Evolutionary conservation across 1,140 invertebrate species (phyloP), one percentile per base, ranked within the genome.

Genomic region (Nymphalis io): DNA sequence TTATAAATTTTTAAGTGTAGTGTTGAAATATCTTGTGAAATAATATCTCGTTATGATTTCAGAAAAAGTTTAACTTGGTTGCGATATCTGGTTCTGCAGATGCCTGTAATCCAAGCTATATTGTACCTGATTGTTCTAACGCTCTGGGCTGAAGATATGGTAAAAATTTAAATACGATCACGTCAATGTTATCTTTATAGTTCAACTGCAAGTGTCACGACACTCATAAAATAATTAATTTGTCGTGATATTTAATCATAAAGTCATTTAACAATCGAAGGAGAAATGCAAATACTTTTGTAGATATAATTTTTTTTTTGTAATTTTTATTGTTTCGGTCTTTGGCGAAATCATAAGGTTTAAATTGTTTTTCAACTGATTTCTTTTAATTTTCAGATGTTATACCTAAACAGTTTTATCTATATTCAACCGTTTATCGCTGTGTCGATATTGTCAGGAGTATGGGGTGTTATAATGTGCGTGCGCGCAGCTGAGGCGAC

Each of bases 71-170:
- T 94, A 59, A 78, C 76, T 67, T 85, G 87, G 68, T 76, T 95
- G 23, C 83, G 93, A 64, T 84, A 93, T 61, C 76, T 94, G 59
- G 93, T 94, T 5, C 80, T 95, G n/a, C 93, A 94, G 80, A 88
- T 94, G 67, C 93, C 93, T 0, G 80, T 94, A 13, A 86, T 94
- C 27, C 93, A 94, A 89, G 92, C 84, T 16, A 58, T 94, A 5
- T 84, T 94, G 51, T 94, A 94, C 76, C 81, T 93, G 66, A 82
- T 92, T 1, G 80, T 93, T 16, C 79, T 94, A 13, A 87, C 94
- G 1, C 91, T 94, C 79, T 94, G 93, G 93, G 92, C 93, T 6
- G 94, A 95, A 85, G 92, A 93, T 84, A 92, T 94, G 88, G 94
- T 94, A 90, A 70, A 74, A 68, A 48, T 59, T 46, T 48, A 20